A percentile compares a stretch with the other conserved stretches of the same genome.
Evolutionary conservation across 2,113 vertebrate genomes (phyloP).

Genomic region (Heterocephalus glaber): DNA sequence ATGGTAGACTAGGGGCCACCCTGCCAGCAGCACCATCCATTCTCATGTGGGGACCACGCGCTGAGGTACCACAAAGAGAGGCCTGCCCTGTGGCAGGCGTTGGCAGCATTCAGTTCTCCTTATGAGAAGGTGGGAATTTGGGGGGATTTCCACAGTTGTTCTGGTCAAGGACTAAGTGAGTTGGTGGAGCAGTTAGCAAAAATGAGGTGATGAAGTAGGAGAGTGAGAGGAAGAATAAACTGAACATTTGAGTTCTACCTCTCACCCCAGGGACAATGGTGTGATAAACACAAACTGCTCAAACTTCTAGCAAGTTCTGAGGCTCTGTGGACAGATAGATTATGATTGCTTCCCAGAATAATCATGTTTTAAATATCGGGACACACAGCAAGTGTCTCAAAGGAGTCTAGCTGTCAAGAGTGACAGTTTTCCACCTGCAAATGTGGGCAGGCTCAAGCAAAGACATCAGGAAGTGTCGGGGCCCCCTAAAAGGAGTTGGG

Average conservation of each 20-base stretch:
- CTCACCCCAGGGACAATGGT: background rate
- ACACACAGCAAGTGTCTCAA: background rate
- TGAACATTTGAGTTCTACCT: background rate
- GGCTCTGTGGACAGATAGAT: background rate
- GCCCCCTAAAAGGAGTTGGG: background rate
- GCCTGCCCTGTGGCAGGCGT: background rate
- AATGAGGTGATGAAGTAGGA: background rate
- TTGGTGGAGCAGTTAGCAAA: background rate
- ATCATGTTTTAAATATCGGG: slow-evolving; percentile 24
- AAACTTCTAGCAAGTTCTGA: background rate
- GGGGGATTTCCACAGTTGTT: background rate
- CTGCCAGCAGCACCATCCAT: background rate
- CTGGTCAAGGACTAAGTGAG: background rate
- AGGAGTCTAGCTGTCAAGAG: background rate
- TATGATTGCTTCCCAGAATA: background rate
- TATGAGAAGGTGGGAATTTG: background rate
- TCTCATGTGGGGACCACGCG: background rate
- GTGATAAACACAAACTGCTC: background rate
- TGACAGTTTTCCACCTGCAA: background rate
- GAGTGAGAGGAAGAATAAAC: background rate
- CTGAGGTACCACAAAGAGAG: background rate
- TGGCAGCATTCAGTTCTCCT: background rate
- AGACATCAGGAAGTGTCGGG: background rate
- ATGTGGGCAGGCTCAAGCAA: background rate
- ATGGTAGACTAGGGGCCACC: background rate